Evolutionary conservation across 92 coral and sea anemone genomes (phyloP).

Genomic region (Metridium senile): DNA sequence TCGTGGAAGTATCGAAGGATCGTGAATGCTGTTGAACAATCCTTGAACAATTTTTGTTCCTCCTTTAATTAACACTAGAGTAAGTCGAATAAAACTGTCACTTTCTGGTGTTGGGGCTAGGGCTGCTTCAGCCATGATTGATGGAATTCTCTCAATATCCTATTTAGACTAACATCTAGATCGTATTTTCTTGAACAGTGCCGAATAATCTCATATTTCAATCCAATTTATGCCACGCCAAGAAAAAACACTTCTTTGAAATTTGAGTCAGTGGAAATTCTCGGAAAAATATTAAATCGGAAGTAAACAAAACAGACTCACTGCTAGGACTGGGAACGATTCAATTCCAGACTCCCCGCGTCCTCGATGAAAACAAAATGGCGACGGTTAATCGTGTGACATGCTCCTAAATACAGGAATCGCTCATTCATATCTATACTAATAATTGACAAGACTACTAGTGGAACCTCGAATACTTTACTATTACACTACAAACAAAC

Average conservation of each 20-base stretch:
- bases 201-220: not conserved
- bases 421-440: no score
- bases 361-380: slow-evolving; percentile 45
- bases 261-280: not conserved
- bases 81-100: not conserved
- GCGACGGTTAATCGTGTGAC: slow-evolving; percentile 65
- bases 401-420: no score
- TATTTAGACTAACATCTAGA: not conserved
- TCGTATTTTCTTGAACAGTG: not conserved
- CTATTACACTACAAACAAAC: no score
- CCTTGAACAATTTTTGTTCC: not conserved
- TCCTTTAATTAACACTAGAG: not conserved
- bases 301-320: not conserved
- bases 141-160: no score
- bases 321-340: not conserved
- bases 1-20: not conserved
- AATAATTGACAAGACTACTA: no score
- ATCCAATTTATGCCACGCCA: not conserved
- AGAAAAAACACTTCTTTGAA: not conserved
- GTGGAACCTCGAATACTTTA: no score
- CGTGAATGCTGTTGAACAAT: not conserved
- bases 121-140: slow-evolving; percentile 1
- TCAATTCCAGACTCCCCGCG: not conserved
- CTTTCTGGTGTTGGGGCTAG: not conserved
- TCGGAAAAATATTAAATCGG: not conserved